phyloP scores from a whole-genome alignment of 2,888 invertebrate species.

The Auanema sp. region DNA sequence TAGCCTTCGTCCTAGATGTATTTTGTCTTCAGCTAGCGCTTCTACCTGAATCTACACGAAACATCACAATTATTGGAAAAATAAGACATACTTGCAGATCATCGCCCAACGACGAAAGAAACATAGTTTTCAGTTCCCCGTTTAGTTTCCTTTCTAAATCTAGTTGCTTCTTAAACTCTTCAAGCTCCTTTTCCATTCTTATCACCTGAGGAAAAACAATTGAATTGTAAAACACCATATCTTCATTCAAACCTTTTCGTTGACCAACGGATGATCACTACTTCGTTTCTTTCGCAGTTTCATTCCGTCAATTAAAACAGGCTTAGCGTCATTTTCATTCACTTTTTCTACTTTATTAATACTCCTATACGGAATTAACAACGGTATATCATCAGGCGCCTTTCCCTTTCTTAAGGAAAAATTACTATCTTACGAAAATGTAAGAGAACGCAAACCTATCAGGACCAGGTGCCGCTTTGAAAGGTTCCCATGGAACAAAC shows the following conservation, averaged over 20 bases:
- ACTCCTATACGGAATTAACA: conserved; percentile 15
- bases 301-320: conserved; percentile 7
- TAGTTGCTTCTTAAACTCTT: conserved; percentile 27
- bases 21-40: conserved; percentile 86
- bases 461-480: conserved; percentile 37
- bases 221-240: too few species aligned
- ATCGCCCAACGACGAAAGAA: conserved; percentile 92
- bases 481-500: conserved; percentile 55
- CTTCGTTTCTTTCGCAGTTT: conserved; percentile 11
- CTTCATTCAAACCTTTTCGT: not conserved
- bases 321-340: not conserved
- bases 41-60: conserved; percentile 79
- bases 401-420: conserved; percentile 13
- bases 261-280: not conserved
- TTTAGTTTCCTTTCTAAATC: conserved; percentile 73
- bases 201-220: conserved; percentile 12
- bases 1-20: conserved; percentile 82
- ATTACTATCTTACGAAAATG: not conserved
- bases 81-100: conserved; percentile 71
- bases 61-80: not conserved
- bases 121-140: conserved; percentile 84
- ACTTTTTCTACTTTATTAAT: not conserved
- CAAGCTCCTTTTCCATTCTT: conserved; percentile 25
- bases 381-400: conserved; percentile 14
- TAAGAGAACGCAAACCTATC: conserved; percentile 16